These are phyloP conservation scores for Rhea pennata DNA, from an alignment of 2,113 vertebrate species.

Conservation along the genomic window DNA sequence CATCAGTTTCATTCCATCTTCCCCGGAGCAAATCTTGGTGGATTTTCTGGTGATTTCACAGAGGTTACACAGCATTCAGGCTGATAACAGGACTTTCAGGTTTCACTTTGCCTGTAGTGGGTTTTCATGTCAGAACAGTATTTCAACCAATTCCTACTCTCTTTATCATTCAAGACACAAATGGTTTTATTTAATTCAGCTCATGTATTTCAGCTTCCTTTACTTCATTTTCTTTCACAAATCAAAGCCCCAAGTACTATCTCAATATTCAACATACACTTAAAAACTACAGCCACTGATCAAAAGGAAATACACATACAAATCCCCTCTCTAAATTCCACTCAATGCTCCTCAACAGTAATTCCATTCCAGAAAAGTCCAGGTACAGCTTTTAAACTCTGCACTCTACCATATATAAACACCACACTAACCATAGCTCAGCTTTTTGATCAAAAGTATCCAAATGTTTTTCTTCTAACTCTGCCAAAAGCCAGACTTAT, in stretches of 20 bases:
- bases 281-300: neutral
- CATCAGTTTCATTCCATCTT: neutral
- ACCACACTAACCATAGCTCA: too few relatives aligned
- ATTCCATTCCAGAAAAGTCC: neutral
- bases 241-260: neutral
- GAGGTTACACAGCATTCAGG: neutral
- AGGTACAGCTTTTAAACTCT: too few relatives aligned
- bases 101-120: neutral
- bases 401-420: too few relatives aligned
- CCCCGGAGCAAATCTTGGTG: neutral
- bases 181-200: neutral
- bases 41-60: neutral
- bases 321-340: neutral
- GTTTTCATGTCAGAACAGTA: neutral
- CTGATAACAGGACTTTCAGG: neutral
- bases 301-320: neutral
- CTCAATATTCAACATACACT: neutral
- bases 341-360: neutral
- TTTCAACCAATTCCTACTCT: neutral
- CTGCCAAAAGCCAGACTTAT: conserved; percentile 15
- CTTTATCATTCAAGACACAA: neutral
- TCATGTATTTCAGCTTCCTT: neutral
- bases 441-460: conserved; percentile 29
- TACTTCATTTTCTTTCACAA: conserved; percentile 17
- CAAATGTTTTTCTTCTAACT: conserved; percentile 1